Percentiles rank a stretch among this genome's conserved stretches.
Evolutionary conservation across 2,113 vertebrate species (phyloP).

Genomic region (Dendrocopos noguchii): DNA sequence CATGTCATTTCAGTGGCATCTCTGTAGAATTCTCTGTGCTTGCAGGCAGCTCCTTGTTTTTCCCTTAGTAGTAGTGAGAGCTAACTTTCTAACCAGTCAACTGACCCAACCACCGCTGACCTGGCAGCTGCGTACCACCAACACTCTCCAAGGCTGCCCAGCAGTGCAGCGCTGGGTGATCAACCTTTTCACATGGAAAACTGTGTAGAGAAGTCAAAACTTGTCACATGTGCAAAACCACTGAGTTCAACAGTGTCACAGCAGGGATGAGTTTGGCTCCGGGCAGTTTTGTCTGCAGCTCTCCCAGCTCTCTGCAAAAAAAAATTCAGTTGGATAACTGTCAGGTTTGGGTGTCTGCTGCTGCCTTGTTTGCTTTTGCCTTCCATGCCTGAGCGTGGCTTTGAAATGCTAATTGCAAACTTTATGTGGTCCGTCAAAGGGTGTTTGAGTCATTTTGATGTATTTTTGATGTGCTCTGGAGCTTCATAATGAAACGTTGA

Average conservation of each 20-base stretch:
- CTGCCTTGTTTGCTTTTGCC: slow-evolving; percentile 24
- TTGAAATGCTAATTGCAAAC: slow-evolving; percentile 66
- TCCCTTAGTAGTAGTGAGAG: neutral
- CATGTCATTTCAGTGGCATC: neutral
- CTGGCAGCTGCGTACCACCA: neutral
- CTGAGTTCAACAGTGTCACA: neutral
- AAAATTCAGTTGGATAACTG: slow-evolving; percentile 7
- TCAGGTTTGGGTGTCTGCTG: slow-evolving; percentile 21
- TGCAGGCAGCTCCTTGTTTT: neutral
- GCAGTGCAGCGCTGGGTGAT: fast-evolving
- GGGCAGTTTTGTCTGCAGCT: neutral
- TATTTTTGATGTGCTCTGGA: slow-evolving; percentile 52
- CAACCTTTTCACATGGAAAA: neutral
- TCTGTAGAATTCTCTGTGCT: neutral
- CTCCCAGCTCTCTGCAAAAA: neutral
- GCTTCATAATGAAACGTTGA: slow-evolving; percentile 3
- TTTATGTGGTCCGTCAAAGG: slow-evolving; percentile 30
- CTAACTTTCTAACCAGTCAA: neutral
- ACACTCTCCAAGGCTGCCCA: fast-evolving
- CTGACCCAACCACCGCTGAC: neutral
- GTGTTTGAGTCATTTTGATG: slow-evolving; percentile 54
- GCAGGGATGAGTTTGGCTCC: neutral
- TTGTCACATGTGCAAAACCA: neutral
- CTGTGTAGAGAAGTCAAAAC: neutral
- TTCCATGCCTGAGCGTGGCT: neutral